A percentile compares a stretch with the other conserved stretches of the same genome.
Conservation (phyloP, 2,888 invertebrate genomes). For the Drosophila eohydei region DNA sequence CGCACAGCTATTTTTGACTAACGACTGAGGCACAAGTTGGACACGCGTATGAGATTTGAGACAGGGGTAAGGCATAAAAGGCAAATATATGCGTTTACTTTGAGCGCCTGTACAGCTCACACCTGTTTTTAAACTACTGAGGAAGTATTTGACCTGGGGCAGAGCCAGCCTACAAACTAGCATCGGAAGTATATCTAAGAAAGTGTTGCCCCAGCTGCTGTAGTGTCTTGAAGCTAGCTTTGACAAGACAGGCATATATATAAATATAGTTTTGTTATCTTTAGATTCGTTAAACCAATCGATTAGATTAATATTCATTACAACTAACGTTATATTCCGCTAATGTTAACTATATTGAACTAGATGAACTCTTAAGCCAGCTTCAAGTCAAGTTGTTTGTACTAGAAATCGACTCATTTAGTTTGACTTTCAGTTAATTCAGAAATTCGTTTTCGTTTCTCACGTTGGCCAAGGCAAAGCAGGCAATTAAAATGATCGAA, state of each 20-base stretch:
- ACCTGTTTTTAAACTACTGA: constrained; percentile 39
- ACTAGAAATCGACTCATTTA: not conserved
- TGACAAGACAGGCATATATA: not conserved
- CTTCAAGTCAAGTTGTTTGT: not conserved
- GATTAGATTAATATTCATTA: not conserved
- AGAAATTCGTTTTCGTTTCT: constrained; percentile 49
- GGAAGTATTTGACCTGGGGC: constrained; percentile 31
- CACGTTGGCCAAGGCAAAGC: constrained; percentile 74
- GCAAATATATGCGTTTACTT: not conserved
- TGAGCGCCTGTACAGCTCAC: constrained; percentile 23
- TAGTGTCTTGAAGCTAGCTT: not conserved
- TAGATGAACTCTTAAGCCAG: not conserved
- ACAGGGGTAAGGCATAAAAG: constrained; percentile 20
- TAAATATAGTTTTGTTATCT: not conserved
- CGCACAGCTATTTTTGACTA: constrained; percentile 67
- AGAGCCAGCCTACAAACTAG: constrained; percentile 12
- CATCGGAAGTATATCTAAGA: constrained; percentile 24
- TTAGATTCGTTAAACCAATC: too few species aligned
- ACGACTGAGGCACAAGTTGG: constrained; percentile 72
- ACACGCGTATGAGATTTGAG: constrained; percentile 70
- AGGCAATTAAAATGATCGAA: constrained; percentile 73
- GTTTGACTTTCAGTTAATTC: constrained; percentile 31
- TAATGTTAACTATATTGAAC: not conserved
- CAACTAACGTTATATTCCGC: not conserved
- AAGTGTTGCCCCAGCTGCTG: constrained; percentile 43